Base-by-base conservation (phyloP, 2,888 invertebrate species). In the Pseudoips prasinana region DNA sequence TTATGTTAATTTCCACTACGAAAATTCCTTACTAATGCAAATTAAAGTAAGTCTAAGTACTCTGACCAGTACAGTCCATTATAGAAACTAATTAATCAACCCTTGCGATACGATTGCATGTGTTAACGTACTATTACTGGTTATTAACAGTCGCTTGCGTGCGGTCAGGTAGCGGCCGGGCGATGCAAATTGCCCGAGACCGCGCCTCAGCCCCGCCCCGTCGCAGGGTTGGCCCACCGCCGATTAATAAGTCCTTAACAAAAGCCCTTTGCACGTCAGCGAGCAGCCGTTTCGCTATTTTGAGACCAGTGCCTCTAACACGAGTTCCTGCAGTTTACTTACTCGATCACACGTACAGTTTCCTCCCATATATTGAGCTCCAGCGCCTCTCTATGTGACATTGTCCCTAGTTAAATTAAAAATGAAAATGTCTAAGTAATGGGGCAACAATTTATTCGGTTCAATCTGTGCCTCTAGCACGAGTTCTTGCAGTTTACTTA, bases 131-230 rank as follows among this genome's bases (percentile, higher is more conserved):
- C 40, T 41, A 58, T 59, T 59, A 58, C 42, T 39, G 42, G 39
- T 33, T 58, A 55, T 40, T 53, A 55, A 32, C 46, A 24, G 38
- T 22, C 30, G 35, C 18, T 55, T 34, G 61, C 60, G 60, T 62
- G 61, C 49, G 49, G 46, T 43, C 59, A 50, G 33, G 51, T 42
- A 45, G 36, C 48, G 39, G 48, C 42, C 34, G 36, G 36, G 22
- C 43, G 44, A 62, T 63, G 64, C 64, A 58, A 57, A 53, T 60
- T 47, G 61, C 59, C 49, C 38, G 56, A 53, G 31, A 46, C 55
- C 60, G 58, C 56, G 55, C 55, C 58, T 27, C 7, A 2, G 46
- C 49, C 46, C 42, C 58, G 58, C 58, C 58, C 58, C 25, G 28
- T 22, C 43, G 10, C 44, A 43, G 52, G 55, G 56, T 51, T 56